Conservation (phyloP, 2,113 vertebrate species). For the Heloderma charlesbogerti region DNA sequence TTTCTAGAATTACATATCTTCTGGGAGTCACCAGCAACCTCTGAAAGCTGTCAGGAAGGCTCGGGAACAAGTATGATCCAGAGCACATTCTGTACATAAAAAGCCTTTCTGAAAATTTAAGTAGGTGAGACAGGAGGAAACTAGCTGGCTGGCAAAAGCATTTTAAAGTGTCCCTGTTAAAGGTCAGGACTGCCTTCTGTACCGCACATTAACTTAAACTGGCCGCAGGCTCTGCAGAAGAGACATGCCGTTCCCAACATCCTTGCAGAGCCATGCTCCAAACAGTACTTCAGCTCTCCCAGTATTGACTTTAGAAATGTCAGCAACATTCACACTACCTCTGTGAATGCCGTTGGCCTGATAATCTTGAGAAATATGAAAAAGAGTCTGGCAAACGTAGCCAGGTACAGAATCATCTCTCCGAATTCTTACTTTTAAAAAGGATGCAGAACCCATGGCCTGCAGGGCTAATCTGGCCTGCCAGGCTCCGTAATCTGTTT, state of each 20-base stretch:
- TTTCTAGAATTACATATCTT: constrained; percentile 80
- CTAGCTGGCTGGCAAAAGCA: constrained; percentile 52
- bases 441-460: too few relatives aligned
- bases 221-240: constrained; percentile 65
- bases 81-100: constrained; percentile 73
- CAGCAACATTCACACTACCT: constrained; percentile 21
- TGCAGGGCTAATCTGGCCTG: too few relatives aligned
- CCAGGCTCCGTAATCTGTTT: too few relatives aligned
- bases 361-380: constrained; percentile 46
- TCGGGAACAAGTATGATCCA: constrained; percentile 69
- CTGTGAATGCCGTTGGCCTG: constrained; percentile 41
- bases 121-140: constrained; percentile 73
- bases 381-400: constrained; percentile 13
- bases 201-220: constrained; percentile 70
- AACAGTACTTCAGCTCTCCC: constrained; percentile 56
- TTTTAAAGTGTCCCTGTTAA: constrained; percentile 61
- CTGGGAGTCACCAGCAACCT: constrained; percentile 73
- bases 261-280: constrained; percentile 69
- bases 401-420: not conserved
- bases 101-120: constrained; percentile 72
- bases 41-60: constrained; percentile 75
- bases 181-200: constrained; percentile 65
- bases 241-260: constrained; percentile 65
- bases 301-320: constrained; percentile 59
- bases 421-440: constrained; percentile 12